These are phyloP conservation scores for Petrocephalus schoutedeni DNA, from an alignment of 2,797 vertebrate species.

Conservation along the genomic window DNA sequence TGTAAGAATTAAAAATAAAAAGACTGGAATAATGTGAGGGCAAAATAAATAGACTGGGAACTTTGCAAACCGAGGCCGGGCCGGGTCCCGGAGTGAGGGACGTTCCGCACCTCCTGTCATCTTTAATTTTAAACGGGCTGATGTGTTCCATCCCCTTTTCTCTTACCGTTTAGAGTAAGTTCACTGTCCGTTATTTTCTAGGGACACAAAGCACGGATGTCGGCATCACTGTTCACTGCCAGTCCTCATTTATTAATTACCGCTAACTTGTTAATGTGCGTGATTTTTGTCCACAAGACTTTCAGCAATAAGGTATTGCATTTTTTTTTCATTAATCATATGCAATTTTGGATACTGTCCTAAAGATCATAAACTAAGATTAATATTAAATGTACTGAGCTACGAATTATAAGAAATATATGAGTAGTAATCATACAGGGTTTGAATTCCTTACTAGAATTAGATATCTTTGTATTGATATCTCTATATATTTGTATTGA, in stretches of 20 bases:
- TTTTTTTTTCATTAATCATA: no score
- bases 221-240: neutral
- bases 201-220: neutral
- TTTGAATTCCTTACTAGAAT: no score
- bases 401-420: no score
- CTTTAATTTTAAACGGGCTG: neutral
- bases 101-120: neutral
- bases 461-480: no score
- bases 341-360: no score
- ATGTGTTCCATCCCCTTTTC: neutral
- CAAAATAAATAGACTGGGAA: slow-evolving; percentile 52
- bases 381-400: no score
- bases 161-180: neutral
- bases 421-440: no score
- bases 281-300: no score
- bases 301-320: no score
- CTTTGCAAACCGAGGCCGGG: slow-evolving; percentile 47
- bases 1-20: slow-evolving; percentile 63
- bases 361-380: no score
- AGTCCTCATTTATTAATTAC: neutral
- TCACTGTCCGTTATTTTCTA: neutral
- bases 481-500: no score
- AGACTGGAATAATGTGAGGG: slow-evolving; percentile 52
- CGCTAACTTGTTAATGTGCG: no score
- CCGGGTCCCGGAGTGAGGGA: slow-evolving; percentile 27